Percentiles rank a stretch among this genome's conserved stretches.
phyloP scores from a whole-genome alignment of 2,113 vertebrate genomes.

The Atlantisia rogersi region DNA sequence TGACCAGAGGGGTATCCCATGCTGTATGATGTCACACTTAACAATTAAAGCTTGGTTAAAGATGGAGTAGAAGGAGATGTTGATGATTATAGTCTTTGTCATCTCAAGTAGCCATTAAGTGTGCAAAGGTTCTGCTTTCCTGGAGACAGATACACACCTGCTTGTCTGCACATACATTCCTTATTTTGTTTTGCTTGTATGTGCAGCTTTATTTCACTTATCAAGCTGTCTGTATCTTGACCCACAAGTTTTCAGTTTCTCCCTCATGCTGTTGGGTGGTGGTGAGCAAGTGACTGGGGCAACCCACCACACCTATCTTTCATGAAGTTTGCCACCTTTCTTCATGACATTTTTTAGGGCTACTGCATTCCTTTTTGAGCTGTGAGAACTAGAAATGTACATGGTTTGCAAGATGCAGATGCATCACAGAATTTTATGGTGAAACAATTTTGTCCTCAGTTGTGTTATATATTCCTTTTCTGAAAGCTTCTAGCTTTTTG shows the following conservation, averaged over 20 bases:
- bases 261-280: fast-evolving
- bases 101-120: neutral
- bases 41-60: neutral
- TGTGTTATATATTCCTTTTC: neutral
- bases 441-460: neutral
- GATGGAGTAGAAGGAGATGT: neutral
- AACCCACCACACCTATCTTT: neutral
- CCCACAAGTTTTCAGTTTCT: neutral
- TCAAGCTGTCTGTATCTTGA: neutral
- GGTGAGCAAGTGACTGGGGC: neutral
- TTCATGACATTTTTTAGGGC: neutral
- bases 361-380: neutral
- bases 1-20: neutral
- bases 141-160: neutral
- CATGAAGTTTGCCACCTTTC: neutral
- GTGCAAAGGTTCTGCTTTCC: neutral
- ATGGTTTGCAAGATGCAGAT: neutral
- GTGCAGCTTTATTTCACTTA: neutral
- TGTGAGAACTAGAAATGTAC: neutral
- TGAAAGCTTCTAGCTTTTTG: neutral
- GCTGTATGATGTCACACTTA: neutral
- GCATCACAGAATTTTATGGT: neutral
- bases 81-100: neutral
- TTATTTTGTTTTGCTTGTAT: neutral
- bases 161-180: neutral